Evolutionary conservation across 2,888 invertebrate genomes (phyloP).

Genomic region (Andrena praecox): DNA sequence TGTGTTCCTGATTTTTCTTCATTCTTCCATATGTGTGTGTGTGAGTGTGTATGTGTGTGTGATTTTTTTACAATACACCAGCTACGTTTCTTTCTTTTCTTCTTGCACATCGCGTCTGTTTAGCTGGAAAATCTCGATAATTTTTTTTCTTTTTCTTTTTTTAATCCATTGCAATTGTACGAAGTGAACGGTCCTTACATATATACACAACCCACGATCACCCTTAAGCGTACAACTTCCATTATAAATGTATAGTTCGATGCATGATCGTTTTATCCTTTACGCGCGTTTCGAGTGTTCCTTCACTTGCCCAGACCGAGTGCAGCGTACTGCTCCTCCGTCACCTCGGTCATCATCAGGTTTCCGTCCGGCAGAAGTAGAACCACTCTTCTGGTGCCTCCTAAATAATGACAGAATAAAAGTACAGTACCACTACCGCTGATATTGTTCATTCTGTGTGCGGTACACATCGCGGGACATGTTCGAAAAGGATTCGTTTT

Average conservation of each 20-base stretch:
- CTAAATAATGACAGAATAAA: slow-evolving; percentile 83
- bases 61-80: slow-evolving; percentile 70
- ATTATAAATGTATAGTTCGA: slow-evolving; percentile 67
- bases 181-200: slow-evolving; percentile 80
- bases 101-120: slow-evolving; percentile 40
- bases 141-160: background rate
- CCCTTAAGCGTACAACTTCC: slow-evolving; percentile 74
- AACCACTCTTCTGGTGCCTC: slow-evolving; percentile 93
- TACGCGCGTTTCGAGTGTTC: slow-evolving; percentile 35
- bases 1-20: slow-evolving; percentile 56
- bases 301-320: slow-evolving; percentile 87
- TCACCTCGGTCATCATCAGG: slow-evolving; percentile 94
- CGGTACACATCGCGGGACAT: too few species aligned
- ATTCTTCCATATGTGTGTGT: slow-evolving; percentile 48
- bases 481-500: background rate
- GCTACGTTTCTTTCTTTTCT: slow-evolving; percentile 48
- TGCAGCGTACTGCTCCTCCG: slow-evolving; percentile 93
- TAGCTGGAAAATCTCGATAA: slow-evolving; percentile 68
- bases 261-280: slow-evolving; percentile 65
- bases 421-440: background rate
- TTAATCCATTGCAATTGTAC: slow-evolving; percentile 68
- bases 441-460: background rate
- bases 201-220: slow-evolving; percentile 82
- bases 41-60: slow-evolving; percentile 50
- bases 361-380: slow-evolving; percentile 94